These are phyloP conservation scores for Drosophila murphyi DNA, from an alignment of 1,140 invertebrate species.

Conservation along the genomic window DNA sequence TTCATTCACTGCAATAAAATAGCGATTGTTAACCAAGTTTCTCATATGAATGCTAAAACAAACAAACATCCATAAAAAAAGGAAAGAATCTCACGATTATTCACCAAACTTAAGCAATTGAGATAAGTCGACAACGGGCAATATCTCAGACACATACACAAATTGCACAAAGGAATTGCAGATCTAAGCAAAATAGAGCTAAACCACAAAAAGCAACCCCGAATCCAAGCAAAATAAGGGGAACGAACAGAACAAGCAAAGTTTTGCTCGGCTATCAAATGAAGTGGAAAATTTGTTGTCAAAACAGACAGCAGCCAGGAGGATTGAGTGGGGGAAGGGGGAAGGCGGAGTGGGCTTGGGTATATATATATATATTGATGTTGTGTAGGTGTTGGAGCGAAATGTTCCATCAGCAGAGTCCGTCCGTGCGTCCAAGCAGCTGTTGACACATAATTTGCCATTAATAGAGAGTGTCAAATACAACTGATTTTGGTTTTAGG, in stretches of 20 bases:
- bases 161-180: constrained; percentile 19
- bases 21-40: no score
- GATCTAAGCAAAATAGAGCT: constrained; percentile 22
- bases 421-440: constrained; percentile 15
- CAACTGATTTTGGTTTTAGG: constrained; percentile 11
- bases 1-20: no score
- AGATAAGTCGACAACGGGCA: no score
- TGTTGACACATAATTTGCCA: constrained; percentile 60
- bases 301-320: constrained; percentile 33
- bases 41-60: no score
- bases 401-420: neutral
- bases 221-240: neutral
- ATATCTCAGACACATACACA: no score
- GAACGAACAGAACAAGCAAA: constrained; percentile 12
- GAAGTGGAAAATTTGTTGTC: constrained; percentile 64
- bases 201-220: constrained; percentile 9
- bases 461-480: constrained; percentile 59
- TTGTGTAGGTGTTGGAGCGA: constrained; percentile 23
- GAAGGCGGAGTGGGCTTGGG: neutral
- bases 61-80: neutral
- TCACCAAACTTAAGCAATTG: neutral
- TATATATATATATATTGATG: constrained; percentile 9
- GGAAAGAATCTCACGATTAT: no score
- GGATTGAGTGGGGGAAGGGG: neutral
- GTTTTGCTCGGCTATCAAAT: constrained; percentile 39